These are phyloP conservation scores for Lasioglossum vierecki DNA, from an alignment of 2,888 invertebrate species.

Conservation along the genomic window DNA sequence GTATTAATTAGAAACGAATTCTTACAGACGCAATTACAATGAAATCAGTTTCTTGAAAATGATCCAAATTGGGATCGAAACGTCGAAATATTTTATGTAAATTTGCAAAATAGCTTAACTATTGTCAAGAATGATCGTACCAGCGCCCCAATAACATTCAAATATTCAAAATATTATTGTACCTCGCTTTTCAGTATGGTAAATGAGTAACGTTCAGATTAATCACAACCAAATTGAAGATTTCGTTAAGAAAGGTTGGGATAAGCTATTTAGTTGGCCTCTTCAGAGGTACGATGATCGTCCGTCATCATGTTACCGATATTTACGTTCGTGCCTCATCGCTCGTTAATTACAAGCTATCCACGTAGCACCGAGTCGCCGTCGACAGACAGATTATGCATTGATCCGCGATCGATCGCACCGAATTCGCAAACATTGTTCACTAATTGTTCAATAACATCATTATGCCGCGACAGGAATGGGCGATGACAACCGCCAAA, in stretches of 20 bases:
- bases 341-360: conserved; percentile 10
- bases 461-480: conserved; percentile 15
- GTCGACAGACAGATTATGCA: conserved; percentile 7
- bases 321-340: conserved; percentile 3
- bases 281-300: background rate
- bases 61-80: too few relatives aligned
- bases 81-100: too few relatives aligned
- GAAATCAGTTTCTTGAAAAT: too few relatives aligned
- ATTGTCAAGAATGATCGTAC: too few relatives aligned
- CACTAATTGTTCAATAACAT: conserved; percentile 54
- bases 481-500: background rate
- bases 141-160: too few relatives aligned
- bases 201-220: background rate
- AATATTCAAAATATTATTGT: too few relatives aligned
- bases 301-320: background rate
- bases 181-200: too few relatives aligned
- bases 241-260: background rate
- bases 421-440: conserved; percentile 30
- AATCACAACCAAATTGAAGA: too few relatives aligned
- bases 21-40: too few relatives aligned
- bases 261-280: background rate
- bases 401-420: conserved; percentile 36
- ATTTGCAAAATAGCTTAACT: too few relatives aligned
- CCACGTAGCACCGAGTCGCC: conserved; percentile 6
- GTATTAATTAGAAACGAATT: too few relatives aligned